Conservation (phyloP, 2,113 vertebrate genomes). For the Microcebus lehilahytsara region DNA sequence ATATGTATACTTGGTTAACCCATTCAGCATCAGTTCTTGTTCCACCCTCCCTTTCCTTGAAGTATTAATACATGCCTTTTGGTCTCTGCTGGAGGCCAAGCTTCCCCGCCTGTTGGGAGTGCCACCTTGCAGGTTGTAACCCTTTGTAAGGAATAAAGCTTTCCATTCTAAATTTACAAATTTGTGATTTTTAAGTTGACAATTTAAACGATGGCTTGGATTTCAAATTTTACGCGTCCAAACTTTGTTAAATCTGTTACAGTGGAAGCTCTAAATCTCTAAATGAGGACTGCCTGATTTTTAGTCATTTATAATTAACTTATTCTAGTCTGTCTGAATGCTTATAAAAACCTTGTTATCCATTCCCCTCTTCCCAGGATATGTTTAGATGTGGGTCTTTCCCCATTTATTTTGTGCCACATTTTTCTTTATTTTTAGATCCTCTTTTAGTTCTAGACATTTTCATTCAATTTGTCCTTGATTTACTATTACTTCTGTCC, state of each 20-base stretch:
- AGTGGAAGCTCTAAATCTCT: neutral
- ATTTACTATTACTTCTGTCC: neutral
- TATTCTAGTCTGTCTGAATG: neutral
- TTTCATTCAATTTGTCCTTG: conserved; percentile 4
- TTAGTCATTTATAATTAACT: neutral
- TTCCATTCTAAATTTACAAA: too few species aligned
- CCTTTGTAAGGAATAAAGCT: too few species aligned
- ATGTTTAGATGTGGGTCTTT: neutral
- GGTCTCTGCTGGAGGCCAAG: too few species aligned
- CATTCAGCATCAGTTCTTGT: too few species aligned
- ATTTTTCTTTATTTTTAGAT: neutral
- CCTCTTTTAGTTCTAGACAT: neutral
- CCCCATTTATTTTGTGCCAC: neutral
- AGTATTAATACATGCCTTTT: too few species aligned
- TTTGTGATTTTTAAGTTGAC: too few species aligned
- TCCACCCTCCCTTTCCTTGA: too few species aligned
- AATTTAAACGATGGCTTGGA: neutral
- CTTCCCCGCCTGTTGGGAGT: too few species aligned
- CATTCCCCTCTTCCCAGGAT: neutral
- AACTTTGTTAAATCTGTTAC: neutral
- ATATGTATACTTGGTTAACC: too few species aligned
- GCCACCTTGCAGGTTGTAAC: too few species aligned
- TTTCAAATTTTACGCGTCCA: neutral
- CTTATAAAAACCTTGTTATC: neutral
- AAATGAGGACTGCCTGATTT: neutral